phyloP scores from a whole-genome alignment of 1,140 invertebrate species.

The Hydropsyche tenuis region DNA sequence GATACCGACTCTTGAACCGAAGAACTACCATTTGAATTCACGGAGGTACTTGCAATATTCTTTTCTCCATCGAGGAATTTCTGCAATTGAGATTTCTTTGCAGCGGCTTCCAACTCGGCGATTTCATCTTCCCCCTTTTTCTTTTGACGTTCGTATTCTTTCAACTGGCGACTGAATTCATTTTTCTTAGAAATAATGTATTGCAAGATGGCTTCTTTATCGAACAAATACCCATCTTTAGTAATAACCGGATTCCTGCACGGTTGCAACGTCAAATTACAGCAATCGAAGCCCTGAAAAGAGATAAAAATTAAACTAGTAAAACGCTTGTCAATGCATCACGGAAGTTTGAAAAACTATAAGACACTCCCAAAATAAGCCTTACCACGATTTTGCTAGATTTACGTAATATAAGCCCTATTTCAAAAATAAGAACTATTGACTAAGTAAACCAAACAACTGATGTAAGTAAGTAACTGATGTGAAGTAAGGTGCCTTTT shows the following conservation, averaged over 20 bases:
- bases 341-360: too few species aligned
- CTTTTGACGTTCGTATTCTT: conserved; percentile 92
- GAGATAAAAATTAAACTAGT: neutral
- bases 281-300: conserved; percentile 87
- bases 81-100: conserved; percentile 72
- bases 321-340: neutral
- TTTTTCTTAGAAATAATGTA: conserved; percentile 96
- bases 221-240: conserved; percentile 92
- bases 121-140: conserved; percentile 72
- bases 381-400: too few species aligned
- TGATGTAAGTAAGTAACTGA: too few species aligned
- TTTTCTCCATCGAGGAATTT: conserved; percentile 81
- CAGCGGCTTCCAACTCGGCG: conserved; percentile 54
- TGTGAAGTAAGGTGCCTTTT: too few species aligned
- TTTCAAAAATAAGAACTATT: too few species aligned
- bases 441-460: too few species aligned
- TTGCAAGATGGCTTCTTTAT: conserved; percentile 96
- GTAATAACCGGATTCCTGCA: conserved; percentile 57
- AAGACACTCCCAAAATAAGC: too few species aligned
- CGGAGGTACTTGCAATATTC: conserved; percentile 66
- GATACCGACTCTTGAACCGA: conserved; percentile 67
- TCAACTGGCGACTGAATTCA: conserved; percentile 87
- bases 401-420: too few species aligned
- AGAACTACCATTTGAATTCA: conserved; percentile 44
- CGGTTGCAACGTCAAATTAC: conserved; percentile 95